Base-by-base conservation (phyloP, 2,113 vertebrate species). In the Cebidichthys violaceus region DNA sequence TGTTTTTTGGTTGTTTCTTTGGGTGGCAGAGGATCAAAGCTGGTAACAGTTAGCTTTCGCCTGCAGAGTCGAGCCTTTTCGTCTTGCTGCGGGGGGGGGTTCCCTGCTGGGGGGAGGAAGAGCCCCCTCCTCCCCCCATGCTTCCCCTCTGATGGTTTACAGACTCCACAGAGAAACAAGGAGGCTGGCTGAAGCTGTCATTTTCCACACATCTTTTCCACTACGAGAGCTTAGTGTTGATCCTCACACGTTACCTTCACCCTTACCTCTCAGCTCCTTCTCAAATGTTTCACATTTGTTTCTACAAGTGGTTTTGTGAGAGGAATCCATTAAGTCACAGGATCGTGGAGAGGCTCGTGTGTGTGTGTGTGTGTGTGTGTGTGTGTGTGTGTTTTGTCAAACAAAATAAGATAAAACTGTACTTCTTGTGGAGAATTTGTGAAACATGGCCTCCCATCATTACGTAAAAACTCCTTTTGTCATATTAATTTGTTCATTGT, bases 31-130 rank as follows among this genome's bases (percentile, higher is more conserved):
- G 94, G 95, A 96, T 96, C 95, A 96, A 96, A 96, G 95, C 92
- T 85, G 89, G 87, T 94, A 90, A 93, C 92, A 94, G 95, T 96
- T 95, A 95, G 95, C 94, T 95, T 96, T 96, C 85, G 80, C 95
- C 95, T 95, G 94, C 77, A 77, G 94, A 94, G 94, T 73, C 14
- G 31, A 93, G 87, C 81, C 94, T 93, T 93, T 93, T 90, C 87
- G 90, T 94, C 92, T 94, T 86, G 90, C 87, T 87, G 86, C 86
- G 86, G 92, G 85, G 72, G 91, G 85, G 72, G 91, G 72, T 61
- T 92, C 87, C 94, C 94, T 93, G 93, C 94, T 94, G 94, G 81
- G 93, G 90, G 75, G 88, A 92, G 94, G 93, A 94, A 89, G 89
- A 88, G 72, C 74, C 59, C 83, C 80, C 82, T 54, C 88, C 89